A percentile compares a stretch with the other conserved stretches of the same genome.
phyloP scores from a whole-genome alignment of 2,888 invertebrate genomes.

The Homarus gammarus region DNA sequence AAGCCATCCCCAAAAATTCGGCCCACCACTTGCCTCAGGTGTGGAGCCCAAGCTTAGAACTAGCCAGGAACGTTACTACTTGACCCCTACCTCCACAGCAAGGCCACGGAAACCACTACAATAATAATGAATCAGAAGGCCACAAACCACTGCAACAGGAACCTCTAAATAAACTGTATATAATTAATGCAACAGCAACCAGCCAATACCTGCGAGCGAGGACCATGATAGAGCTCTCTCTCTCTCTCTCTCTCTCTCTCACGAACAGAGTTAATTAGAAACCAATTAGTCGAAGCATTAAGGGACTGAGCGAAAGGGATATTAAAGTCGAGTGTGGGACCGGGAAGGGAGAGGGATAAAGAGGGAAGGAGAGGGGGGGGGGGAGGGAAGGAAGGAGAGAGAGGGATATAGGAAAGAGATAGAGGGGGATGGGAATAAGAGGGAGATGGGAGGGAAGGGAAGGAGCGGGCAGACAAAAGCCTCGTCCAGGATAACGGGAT shows the following conservation, averaged over 20 bases:
- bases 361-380: background rate
- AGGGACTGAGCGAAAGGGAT: background rate
- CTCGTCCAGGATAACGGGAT: background rate
- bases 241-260: too few relatives aligned
- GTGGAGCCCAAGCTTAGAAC: too few relatives aligned
- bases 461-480: background rate
- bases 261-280: background rate
- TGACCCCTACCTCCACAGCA: too few relatives aligned
- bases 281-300: constrained; percentile 8
- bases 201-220: background rate
- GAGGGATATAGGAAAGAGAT: too few relatives aligned
- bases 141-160: too few relatives aligned
- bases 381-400: background rate
- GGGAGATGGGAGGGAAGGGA: background rate
- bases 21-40: too few relatives aligned
- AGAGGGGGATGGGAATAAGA: background rate
- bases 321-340: background rate
- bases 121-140: too few relatives aligned
- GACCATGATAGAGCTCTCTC: background rate
- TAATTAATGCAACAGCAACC: too few relatives aligned
- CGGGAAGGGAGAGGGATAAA: background rate
- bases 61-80: too few relatives aligned
- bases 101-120: too few relatives aligned
- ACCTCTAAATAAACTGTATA: too few relatives aligned
- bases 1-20: too few relatives aligned